phyloP scores from a whole-genome alignment of 2,797 vertebrate genomes.

The Pipistrellus kuhlii region DNA sequence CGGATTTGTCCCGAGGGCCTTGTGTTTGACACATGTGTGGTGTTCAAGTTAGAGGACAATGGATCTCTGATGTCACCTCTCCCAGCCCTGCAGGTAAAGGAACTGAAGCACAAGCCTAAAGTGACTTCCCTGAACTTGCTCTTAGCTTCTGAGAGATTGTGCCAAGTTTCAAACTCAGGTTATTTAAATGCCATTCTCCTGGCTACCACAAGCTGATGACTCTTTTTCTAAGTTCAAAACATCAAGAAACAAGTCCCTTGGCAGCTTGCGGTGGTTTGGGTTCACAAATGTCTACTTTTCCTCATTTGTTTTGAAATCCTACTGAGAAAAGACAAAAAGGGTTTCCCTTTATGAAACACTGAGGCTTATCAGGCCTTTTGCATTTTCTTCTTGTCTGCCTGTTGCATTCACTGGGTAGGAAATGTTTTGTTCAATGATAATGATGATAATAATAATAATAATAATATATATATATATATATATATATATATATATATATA shows the following conservation, averaged over 20 bases:
- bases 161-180: not conserved
- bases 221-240: not conserved
- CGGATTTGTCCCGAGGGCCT: no score
- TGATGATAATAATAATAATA: no score
- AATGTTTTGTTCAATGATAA: not conserved
- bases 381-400: not conserved
- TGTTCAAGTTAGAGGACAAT: not conserved
- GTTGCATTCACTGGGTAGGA: not conserved
- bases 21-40: no score
- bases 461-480: not conserved
- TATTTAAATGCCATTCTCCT: not conserved
- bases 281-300: not conserved
- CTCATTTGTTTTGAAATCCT: slow-evolving; percentile 15
- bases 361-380: rapidly evolving
- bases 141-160: no score
- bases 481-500: no score
- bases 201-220: not conserved
- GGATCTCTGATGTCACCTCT: not conserved
- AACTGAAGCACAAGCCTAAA: not conserved
- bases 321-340: not conserved
- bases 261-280: not conserved
- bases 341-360: not conserved
- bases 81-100: not conserved
- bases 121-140: not conserved
- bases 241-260: not conserved